A percentile compares a stretch with the other conserved stretches of the same genome.
Evolutionary conservation across 2,113 vertebrate species (phyloP).

Genomic region (Oceanodroma tethys): DNA sequence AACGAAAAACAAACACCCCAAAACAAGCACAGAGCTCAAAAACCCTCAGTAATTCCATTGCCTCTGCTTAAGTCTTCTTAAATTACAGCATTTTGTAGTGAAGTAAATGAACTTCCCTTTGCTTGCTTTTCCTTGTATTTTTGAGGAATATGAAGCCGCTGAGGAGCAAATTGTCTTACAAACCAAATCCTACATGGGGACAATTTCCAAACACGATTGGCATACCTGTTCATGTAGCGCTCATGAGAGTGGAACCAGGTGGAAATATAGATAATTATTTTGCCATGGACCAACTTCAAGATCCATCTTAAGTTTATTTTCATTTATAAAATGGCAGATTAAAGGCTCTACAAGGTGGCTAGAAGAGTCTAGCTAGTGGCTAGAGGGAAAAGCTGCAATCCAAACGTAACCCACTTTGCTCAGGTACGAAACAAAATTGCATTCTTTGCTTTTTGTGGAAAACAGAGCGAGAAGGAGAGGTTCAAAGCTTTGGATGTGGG

Average conservation of each 20-base stretch:
- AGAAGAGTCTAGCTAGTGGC: neutral
- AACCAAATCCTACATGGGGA: neutral
- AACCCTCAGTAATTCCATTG: neutral
- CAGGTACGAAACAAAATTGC: neutral
- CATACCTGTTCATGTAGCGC: neutral
- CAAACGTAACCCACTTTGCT: accelerated
- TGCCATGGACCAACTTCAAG: neutral
- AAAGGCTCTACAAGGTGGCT: neutral
- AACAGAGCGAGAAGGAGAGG: accelerated
- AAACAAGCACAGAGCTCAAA: neutral
- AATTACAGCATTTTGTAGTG: neutral
- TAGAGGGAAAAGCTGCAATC: neutral
- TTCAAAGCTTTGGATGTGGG: neutral
- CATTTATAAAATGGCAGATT: neutral
- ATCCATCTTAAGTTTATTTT: neutral
- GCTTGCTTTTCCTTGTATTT: neutral
- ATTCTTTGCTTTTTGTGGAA: neutral
- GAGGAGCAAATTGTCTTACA: neutral
- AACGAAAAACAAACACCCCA: neutral
- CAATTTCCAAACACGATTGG: neutral
- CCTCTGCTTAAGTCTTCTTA: neutral
- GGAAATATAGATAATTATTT: neutral
- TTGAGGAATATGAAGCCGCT: neutral
- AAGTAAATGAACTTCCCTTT: neutral
- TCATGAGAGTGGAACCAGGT: neutral